Evolutionary conservation across 2,113 vertebrate species (phyloP).

Genomic region (Cavia aperea): DNA sequence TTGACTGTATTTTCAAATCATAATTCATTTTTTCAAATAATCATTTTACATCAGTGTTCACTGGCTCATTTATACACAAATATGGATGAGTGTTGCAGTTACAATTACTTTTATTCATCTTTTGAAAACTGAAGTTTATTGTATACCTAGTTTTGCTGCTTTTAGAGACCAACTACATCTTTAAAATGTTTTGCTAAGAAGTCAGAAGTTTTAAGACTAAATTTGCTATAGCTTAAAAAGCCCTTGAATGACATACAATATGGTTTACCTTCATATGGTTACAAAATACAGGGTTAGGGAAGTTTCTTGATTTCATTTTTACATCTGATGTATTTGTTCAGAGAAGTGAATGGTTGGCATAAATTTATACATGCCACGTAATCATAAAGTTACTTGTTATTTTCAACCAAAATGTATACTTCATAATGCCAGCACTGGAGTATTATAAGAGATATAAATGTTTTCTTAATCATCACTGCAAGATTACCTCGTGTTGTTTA

Average conservation of each 20-base stretch:
- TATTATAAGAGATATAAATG: conserved; percentile 12
- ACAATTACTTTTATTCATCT: conserved; percentile 32
- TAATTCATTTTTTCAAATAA: background rate
- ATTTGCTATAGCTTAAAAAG: conserved; percentile 17
- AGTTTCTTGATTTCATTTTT: conserved; percentile 49
- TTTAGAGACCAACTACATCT: conserved; percentile 39
- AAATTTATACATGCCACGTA: conserved; percentile 31
- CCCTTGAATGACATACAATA: conserved; percentile 11
- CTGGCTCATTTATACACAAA: conserved; percentile 24
- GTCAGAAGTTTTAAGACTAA: conserved; percentile 34
- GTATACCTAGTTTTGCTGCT: conserved; percentile 19
- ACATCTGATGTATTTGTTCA: conserved; percentile 21
- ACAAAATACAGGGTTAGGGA: conserved; percentile 26
- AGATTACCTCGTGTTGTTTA: conserved; percentile 51
- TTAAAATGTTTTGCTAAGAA: conserved; percentile 49
- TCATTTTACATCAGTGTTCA: conserved; percentile 19
- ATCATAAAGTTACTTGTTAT: conserved; percentile 28
- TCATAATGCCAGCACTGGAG: conserved; percentile 8
- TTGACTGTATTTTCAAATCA: background rate
- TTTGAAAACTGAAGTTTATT: conserved; percentile 39
- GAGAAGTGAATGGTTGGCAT: conserved; percentile 17
- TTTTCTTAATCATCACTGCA: conserved; percentile 40
- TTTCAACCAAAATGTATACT: conserved; percentile 33
- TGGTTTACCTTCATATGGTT: conserved; percentile 40
- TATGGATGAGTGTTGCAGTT: conserved; percentile 15